Base-by-base conservation (phyloP, 2,888 invertebrate species). In the Halictus ligatus region DNA sequence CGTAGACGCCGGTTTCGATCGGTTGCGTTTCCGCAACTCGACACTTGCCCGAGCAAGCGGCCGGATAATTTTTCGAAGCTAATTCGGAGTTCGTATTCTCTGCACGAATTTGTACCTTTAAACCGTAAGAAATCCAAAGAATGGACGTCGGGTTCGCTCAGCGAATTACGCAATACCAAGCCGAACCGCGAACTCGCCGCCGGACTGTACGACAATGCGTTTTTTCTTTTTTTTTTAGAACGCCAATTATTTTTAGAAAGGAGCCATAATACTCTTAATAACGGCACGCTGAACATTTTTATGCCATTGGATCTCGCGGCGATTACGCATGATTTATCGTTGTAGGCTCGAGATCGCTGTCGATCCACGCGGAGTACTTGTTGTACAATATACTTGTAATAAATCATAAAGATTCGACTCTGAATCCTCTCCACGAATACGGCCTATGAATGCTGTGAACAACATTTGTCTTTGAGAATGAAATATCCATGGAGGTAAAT, bases 231-330 rank as follows among this genome's bases (percentile, higher is more conserved):
- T 29, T 29, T 29, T 86, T 83, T 85, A 80, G 83, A 80, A 72
- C 43, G 73, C 40, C 77, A 88, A 90, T 91, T 88, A 89, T 87
- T 87, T 91, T 89, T 90, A 89, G 87, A 90, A 90, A 90, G 89
- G 86, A 78, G 75, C 76, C 48, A 71, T 84, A 82, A 86, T 72
- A 77, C 35, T 13, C 50, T 69, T 81, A 85, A 86, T 80, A 80
- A 84, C 69, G 77, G 80, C 58, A 29, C 13, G 67, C 35, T 75
- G 67, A 75, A 78, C 82, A 85, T 64, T 89, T 85, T 72, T 80
- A 82, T 50, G 64, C 35, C 35, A 4, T 8, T 18, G 18, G 35
- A 67, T 67, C 67, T 21, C 18, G 80, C 67, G 76, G 54, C 71
- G 71, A n/a, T 74, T 50, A 10, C 54, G 46, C 58, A 73, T 80